Conservation (phyloP, 2,888 invertebrate genomes). For the Spatulosminthurus flaviceps region DNA sequence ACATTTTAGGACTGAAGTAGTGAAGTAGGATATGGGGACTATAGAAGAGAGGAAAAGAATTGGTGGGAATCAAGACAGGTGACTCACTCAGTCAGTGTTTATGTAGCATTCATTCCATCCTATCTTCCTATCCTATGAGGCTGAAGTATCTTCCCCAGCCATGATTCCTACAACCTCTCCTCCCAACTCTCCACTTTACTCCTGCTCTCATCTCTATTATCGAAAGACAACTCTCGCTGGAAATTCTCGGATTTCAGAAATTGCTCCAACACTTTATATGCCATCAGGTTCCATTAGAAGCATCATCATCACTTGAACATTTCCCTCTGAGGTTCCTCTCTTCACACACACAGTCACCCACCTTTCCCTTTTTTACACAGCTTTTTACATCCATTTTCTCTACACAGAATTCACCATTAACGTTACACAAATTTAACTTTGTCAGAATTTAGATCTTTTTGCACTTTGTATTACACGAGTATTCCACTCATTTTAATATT, state of each 20-base stretch:
- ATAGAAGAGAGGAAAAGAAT: background rate
- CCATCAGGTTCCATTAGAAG: slow-evolving; percentile 48
- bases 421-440: no score
- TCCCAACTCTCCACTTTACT: slow-evolving; percentile 1
- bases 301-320: slow-evolving; percentile 11
- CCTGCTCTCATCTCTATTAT: background rate
- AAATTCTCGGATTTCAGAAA: slow-evolving; percentile 27
- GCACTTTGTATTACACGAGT: no score
- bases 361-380: no score
- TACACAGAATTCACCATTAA: no score
- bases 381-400: no score
- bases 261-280: slow-evolving; percentile 45
- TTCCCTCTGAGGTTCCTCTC: background rate
- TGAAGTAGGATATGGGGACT: slow-evolving; percentile 16
- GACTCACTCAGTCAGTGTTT: slow-evolving; percentile 49
- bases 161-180: background rate
- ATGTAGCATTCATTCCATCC: slow-evolving; percentile 50
- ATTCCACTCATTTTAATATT: no score
- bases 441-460: no score
- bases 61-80: slow-evolving; percentile 56
- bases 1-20: slow-evolving; percentile 12
- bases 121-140: slow-evolving; percentile 45
- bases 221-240: slow-evolving; percentile 1
- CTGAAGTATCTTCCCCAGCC: slow-evolving; percentile 19
- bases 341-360: background rate